Base-by-base conservation (phyloP, 2,113 vertebrate genomes). In the Pedetes capensis region DNA sequence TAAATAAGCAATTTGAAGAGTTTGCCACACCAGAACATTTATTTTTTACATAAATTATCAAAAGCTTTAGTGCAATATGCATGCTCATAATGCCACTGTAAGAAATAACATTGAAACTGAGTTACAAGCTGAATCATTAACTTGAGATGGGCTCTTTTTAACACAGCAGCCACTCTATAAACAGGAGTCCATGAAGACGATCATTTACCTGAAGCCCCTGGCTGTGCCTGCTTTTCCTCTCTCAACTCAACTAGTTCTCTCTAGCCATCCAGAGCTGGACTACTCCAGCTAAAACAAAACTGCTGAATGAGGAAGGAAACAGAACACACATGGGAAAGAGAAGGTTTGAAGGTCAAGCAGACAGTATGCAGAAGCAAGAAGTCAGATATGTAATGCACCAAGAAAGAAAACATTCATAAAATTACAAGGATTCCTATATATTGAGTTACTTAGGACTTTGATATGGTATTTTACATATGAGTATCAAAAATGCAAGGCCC, bases 221-320 rank as follows among this genome's bases (percentile, higher is more conserved):
- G 98, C 95, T 98, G 98, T 97, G 97, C 96, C 97, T 98, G 97
- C 93, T 98, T 98, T 98, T 98, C 96, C 97, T 98, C 97, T 97
- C 97, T 98, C 98, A 98, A 98, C 98, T 97, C 98, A 98, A 98
- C 98, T 98, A 98, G 98, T 95, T 93, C 96, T 98, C 94, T 98
- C 98, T 98, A 99, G 98, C 78, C 98, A 98, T 98, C 96, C 98
- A 92, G 97, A 98, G 98, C 98, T 98, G 98, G 97, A 98, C 98
- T 98, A 98, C 95, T 97, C 98, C 98, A 99, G 98, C 98, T 98
- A 97, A 98, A 97, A 98, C 96, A 97, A 96, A 98, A 98, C 95
- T 98, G 98, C 95, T 98, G 97, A 98, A 98, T 97, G 95, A 98
- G 97, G 97, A 98, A 98, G 95, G 98, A 97, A 97, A 98, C 86